Conservation (phyloP, 2,888 invertebrate genomes). For the Zhengitettix transpicula region DNA sequence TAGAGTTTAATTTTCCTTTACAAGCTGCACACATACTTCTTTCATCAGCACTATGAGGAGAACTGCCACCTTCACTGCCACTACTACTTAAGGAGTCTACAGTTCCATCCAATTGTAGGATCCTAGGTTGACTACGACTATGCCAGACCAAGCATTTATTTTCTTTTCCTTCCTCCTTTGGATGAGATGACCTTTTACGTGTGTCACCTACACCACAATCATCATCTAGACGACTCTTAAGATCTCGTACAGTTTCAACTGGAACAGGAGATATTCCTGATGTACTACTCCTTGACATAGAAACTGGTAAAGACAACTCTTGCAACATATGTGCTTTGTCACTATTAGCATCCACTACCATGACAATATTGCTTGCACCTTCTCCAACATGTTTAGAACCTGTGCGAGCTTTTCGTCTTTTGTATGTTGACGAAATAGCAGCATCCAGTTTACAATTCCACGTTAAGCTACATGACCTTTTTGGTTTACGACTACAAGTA, state of each 20-base stretch:
- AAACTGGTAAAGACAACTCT: constrained; percentile 29
- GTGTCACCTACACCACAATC: neutral
- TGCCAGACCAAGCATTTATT: constrained; percentile 27
- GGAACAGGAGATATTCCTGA: constrained; percentile 17
- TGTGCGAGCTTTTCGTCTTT: constrained; percentile 41
- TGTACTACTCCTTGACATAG: constrained; percentile 22
- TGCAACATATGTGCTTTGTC: constrained; percentile 15
- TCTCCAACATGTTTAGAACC: neutral
- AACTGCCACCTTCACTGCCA: constrained; percentile 27
- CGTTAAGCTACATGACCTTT: constrained; percentile 47
- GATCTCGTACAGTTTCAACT: constrained; percentile 20
- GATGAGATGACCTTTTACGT: constrained; percentile 1
- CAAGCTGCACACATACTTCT: neutral
- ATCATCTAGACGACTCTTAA: constrained; percentile 19
- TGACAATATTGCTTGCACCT: neutral
- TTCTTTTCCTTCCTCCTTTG: constrained; percentile 24
- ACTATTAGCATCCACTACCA: neutral
- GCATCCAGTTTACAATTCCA: constrained; percentile 55
- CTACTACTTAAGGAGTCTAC: constrained; percentile 43
- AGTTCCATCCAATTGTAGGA: constrained; percentile 52
- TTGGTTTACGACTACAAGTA: constrained; percentile 32
- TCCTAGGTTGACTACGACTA: constrained; percentile 27
- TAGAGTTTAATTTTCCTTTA: neutral
- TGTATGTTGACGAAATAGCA: constrained; percentile 41
- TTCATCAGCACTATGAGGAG: constrained; percentile 26